Conservation (phyloP, 2,113 vertebrate species). For the Probosciger aterrimus region DNA sequence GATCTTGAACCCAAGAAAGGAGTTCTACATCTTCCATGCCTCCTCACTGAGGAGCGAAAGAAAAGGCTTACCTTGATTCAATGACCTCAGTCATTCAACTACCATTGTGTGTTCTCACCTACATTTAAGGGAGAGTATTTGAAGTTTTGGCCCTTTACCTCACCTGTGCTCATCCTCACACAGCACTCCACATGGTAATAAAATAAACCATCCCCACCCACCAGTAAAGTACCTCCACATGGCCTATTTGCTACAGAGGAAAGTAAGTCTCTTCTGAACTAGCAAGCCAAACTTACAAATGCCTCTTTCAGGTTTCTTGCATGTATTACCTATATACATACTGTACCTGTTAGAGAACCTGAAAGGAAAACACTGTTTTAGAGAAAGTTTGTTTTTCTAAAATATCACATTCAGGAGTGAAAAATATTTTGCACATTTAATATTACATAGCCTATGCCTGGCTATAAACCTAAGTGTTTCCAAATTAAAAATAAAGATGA, state of each 20-base stretch:
- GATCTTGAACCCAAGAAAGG: neutral
- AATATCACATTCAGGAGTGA: neutral
- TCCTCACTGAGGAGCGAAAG: neutral
- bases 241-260: neutral
- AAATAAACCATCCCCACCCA: neutral
- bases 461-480: neutral
- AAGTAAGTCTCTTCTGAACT: neutral
- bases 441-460: neutral
- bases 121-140: neutral
- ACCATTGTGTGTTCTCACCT: neutral
- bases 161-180: neutral
- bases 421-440: neutral
- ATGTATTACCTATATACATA: neutral
- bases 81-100: neutral
- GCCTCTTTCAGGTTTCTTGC: neutral
- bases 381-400: constrained; percentile 19
- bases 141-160: neutral
- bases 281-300: neutral
- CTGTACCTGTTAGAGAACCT: neutral
- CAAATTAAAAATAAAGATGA: neutral
- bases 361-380: neutral
- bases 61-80: neutral
- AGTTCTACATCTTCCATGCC: neutral
- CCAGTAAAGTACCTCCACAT: neutral
- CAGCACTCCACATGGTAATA: neutral